A percentile compares a stretch with the other conserved stretches of the same genome.
Evolutionary conservation across 2,113 vertebrate species (phyloP).

Genomic region (Parus major): DNA sequence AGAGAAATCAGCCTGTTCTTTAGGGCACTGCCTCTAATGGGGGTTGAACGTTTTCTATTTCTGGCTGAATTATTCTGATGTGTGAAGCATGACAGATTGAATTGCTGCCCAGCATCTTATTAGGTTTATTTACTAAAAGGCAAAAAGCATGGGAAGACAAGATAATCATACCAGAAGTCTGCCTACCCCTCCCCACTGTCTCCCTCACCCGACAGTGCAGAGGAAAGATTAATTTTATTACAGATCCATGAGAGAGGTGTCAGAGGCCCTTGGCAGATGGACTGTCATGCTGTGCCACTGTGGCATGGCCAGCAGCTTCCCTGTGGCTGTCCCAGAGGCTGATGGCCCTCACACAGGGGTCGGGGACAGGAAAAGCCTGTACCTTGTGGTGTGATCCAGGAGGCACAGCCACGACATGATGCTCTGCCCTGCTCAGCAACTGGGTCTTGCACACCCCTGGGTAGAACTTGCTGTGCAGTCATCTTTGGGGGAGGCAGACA

Average conservation of each 20-base stretch:
- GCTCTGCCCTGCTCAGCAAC: background rate
- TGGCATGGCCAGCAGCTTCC: background rate
- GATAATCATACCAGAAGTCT: background rate
- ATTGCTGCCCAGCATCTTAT: conserved; percentile 49
- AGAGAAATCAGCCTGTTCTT: conserved; percentile 42
- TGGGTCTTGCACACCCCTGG: background rate
- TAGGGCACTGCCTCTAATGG: conserved; percentile 21
- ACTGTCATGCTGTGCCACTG: fast-evolving
- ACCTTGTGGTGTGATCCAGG: fast-evolving
- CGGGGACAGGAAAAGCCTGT: fast-evolving
- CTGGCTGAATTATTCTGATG: conserved; percentile 36
- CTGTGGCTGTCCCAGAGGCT: background rate
- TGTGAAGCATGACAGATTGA: conserved; percentile 53
- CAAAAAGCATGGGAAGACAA: conserved; percentile 33
- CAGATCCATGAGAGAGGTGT: background rate
- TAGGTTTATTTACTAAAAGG: conserved; percentile 65
- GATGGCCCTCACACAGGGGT: fast-evolving
- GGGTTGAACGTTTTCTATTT: conserved; percentile 17
- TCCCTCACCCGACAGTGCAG: background rate
- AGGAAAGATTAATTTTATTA: background rate
- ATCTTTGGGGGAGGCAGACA: background rate
- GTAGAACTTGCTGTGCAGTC: background rate
- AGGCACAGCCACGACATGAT: background rate
- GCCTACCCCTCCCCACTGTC: background rate
- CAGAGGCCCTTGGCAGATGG: background rate